A percentile compares a stretch with the other conserved stretches of the same genome.
Evolutionary conservation across 1,140 invertebrate species (phyloP).

Genomic region (Caenorhabditis latens): DNA sequence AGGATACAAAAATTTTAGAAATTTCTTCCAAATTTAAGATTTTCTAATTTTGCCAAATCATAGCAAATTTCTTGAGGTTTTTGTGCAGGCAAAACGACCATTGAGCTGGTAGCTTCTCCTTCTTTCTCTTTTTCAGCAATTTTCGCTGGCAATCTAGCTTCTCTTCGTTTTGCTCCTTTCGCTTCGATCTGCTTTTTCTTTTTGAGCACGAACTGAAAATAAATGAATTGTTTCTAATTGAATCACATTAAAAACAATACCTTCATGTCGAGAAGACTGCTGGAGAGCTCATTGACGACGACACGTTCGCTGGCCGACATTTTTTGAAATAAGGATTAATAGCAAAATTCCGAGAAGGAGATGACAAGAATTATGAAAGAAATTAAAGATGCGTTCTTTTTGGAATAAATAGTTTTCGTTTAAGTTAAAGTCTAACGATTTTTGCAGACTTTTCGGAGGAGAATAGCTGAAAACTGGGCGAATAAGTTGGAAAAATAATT

Average conservation of each 20-base stretch:
- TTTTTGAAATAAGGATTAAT: background rate
- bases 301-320: conserved; percentile 20
- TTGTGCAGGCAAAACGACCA: background rate
- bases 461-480: too few relatives aligned
- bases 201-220: conserved; percentile 34
- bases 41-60: conserved; percentile 16
- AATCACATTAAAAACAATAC: background rate
- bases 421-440: too few relatives aligned
- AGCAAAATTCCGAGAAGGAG: too few relatives aligned
- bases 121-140: background rate
- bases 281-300: conserved; percentile 40
- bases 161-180: conserved; percentile 3
- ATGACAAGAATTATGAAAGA: background rate
- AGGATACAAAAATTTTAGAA: too few relatives aligned
- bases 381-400: too few relatives aligned
- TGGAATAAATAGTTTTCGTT: too few relatives aligned
- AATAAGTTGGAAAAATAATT: too few relatives aligned
- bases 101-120: background rate
- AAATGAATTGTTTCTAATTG: background rate
- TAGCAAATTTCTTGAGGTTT: conserved; percentile 6
- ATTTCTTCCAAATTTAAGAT: conserved; percentile 11
- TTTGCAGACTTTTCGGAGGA: too few relatives aligned
- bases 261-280: conserved; percentile 37
- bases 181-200: conserved; percentile 39
- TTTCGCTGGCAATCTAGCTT: background rate